A percentile compares a stretch with the other conserved stretches of the same genome.
phyloP scores from a whole-genome alignment of 2,888 invertebrate genomes.

The Clanis bilineata region DNA sequence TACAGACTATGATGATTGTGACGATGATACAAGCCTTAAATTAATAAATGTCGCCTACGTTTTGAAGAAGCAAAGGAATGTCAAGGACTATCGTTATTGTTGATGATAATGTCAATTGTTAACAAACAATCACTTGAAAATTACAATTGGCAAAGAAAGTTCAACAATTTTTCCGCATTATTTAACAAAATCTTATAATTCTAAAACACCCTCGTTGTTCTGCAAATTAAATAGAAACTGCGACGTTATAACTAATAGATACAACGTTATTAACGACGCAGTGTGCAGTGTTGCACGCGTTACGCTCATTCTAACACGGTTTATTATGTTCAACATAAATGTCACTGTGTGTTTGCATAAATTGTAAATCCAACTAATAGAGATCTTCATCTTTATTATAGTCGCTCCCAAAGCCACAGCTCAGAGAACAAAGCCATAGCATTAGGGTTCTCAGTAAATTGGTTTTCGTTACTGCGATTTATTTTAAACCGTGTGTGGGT shows the following conservation, averaged over 20 bases:
- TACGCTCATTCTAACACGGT: slow-evolving; percentile 40
- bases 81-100: no score
- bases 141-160: no score
- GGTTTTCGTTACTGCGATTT: slow-evolving; percentile 31
- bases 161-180: no score
- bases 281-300: slow-evolving; percentile 15
- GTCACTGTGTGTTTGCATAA: slow-evolving; percentile 30
- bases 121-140: no score
- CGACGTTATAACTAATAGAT: not conserved
- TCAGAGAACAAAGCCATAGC: slow-evolving; percentile 10
- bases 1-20: no score
- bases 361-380: slow-evolving; percentile 30
- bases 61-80: no score
- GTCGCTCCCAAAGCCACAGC: slow-evolving; percentile 21
- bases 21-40: no score
- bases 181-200: no score
- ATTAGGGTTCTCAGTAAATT: slow-evolving; percentile 12
- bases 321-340: slow-evolving; percentile 26
- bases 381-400: slow-evolving; percentile 28
- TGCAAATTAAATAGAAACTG: no score
- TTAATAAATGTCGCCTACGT: no score
- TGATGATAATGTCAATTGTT: no score
- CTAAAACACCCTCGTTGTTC: no score
- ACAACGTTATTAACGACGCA: not conserved
- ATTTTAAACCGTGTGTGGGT: slow-evolving; percentile 59